Conservation (phyloP, 2,888 invertebrate species). For the Drosophila eohydei region DNA sequence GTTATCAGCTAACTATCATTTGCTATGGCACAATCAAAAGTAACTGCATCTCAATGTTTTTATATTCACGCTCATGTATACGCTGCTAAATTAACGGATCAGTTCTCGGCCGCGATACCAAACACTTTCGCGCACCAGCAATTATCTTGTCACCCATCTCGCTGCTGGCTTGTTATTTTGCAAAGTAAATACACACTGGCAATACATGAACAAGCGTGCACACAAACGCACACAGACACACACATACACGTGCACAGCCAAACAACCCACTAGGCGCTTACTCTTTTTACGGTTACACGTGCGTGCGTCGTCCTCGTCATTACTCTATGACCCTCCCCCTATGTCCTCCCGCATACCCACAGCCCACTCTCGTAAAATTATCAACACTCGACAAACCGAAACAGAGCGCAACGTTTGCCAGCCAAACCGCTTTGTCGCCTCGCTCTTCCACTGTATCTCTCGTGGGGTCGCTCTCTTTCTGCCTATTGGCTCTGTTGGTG, state of each 20-base stretch:
- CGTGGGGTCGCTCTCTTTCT: slow-evolving; percentile 8
- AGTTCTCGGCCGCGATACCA: slow-evolving; percentile 31
- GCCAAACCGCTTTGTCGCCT: slow-evolving; percentile 27
- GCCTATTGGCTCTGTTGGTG: slow-evolving; percentile 9
- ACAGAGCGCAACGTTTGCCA: slow-evolving; percentile 59
- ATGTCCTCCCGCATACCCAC: neutral
- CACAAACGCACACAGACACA: slow-evolving; percentile 16
- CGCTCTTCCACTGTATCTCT: slow-evolving; percentile 11
- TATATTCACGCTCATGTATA: slow-evolving; percentile 4
- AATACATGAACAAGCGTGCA: slow-evolving; percentile 7
- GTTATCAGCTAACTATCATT: neutral
- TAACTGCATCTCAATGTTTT: slow-evolving; percentile 11
- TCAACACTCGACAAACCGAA: slow-evolving; percentile 55
- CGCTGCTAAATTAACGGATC: slow-evolving; percentile 37
- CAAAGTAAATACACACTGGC: slow-evolving; percentile 53
- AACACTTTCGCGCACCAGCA: slow-evolving; percentile 55
- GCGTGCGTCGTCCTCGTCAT: slow-evolving; percentile 64
- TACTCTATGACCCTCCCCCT: slow-evolving; percentile 22
- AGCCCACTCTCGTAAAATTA: slow-evolving; percentile 39
- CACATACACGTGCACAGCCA: slow-evolving; percentile 23
- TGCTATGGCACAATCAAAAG: slow-evolving; percentile 20
- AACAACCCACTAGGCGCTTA: slow-evolving; percentile 43
- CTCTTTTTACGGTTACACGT: slow-evolving; percentile 77
- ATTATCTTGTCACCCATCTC: slow-evolving; percentile 72
- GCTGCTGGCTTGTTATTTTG: slow-evolving; percentile 61